phyloP scores from a whole-genome alignment of 2,797 vertebrate genomes.

The Sciurus vulgaris region DNA sequence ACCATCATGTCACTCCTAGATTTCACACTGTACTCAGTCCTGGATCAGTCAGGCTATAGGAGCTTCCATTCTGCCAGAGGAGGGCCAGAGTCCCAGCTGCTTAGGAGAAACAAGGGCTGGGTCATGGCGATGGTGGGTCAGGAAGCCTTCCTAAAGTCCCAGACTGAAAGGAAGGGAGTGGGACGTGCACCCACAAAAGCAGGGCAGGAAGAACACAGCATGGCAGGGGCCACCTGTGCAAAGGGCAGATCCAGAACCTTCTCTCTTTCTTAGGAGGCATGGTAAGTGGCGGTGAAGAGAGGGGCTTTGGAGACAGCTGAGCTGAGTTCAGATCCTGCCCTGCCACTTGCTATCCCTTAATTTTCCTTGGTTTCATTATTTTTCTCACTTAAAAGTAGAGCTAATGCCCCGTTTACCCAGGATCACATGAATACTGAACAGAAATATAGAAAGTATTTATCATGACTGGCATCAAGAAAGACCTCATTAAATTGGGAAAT shows the following conservation, averaged over 20 bases:
- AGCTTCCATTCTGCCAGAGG: background rate
- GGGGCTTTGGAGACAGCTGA: background rate
- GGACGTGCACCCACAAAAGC: background rate
- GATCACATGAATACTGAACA: slow-evolving; percentile 36
- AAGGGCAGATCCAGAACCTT: background rate
- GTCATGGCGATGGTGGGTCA: background rate
- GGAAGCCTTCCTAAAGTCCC: background rate
- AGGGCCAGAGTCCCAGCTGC: background rate
- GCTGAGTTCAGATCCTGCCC: background rate
- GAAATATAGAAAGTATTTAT: background rate
- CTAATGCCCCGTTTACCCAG: background rate
- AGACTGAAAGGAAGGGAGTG: background rate
- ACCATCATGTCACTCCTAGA: too few species aligned
- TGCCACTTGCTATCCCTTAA: background rate
- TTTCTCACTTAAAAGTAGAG: background rate
- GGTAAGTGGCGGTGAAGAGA: background rate
- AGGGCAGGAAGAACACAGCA: background rate
- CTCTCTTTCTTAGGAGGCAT: background rate
- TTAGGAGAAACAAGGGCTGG: background rate
- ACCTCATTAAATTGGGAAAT: background rate
- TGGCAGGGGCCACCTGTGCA: rapidly evolving
- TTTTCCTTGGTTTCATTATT: background rate
- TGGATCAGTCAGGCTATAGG: background rate
- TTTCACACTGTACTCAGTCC: background rate
- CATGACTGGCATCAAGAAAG: background rate